These are phyloP conservation scores for Pseudochaenichthys georgianus DNA, from an alignment of 2,797 vertebrate genomes.

Conservation along the genomic window DNA sequence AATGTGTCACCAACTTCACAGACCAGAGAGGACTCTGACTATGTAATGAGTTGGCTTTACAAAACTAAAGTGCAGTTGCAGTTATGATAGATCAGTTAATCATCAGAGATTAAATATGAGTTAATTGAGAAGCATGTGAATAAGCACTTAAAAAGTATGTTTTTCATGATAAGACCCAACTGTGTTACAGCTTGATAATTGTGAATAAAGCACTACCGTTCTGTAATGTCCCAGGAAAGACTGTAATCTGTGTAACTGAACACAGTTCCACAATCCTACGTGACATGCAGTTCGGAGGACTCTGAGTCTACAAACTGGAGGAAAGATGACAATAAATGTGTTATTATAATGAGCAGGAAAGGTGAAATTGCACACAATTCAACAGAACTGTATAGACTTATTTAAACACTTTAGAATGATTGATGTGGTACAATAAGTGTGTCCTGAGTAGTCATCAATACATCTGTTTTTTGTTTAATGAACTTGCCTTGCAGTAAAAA, in stretches of 20 bases:
- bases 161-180: background rate
- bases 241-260: no score
- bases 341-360: background rate
- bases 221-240: background rate
- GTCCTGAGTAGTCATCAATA: background rate
- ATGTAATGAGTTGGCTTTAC: conserved; percentile 33
- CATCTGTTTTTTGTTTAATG: background rate
- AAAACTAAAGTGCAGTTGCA: conserved; percentile 20
- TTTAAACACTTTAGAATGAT: conserved; percentile 1
- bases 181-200: background rate
- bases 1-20: conserved; percentile 33
- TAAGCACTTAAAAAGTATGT: no score
- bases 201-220: background rate
- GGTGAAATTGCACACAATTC: conserved; percentile 11
- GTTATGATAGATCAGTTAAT: conserved; percentile 57
- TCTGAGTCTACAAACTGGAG: background rate
- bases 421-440: background rate
- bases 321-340: conserved; percentile 7
- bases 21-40: conserved; percentile 9
- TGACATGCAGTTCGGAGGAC: no score
- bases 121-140: no score
- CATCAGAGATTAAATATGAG: conserved; percentile 51
- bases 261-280: no score
- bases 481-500: background rate
- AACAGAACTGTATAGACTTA: background rate